A percentile compares a stretch with the other conserved stretches of the same genome.
Evolutionary conservation across 2,113 vertebrate species (phyloP).

Genomic region (Myiagra hebetior): DNA sequence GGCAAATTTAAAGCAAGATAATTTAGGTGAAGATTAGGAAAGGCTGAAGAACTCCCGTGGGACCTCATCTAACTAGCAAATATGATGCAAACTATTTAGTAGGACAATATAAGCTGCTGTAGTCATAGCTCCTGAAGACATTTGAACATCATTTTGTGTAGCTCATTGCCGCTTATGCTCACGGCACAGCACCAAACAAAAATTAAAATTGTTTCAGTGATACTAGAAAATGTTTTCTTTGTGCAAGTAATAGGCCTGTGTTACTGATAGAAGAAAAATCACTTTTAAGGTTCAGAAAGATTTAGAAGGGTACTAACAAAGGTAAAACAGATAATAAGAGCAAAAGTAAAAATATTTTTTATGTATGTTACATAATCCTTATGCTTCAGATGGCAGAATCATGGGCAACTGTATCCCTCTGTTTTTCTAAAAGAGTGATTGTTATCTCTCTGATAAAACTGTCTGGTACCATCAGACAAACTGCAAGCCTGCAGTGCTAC

Average conservation of each 20-base stretch:
- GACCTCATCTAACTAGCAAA: background rate
- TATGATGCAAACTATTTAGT: background rate
- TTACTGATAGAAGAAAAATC: background rate
- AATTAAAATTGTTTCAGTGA: background rate
- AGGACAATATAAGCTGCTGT: background rate
- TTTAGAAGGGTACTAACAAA: background rate
- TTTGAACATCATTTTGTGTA: background rate
- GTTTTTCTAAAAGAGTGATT: background rate
- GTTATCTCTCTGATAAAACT: background rate
- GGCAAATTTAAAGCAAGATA: background rate
- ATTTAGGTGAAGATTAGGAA: background rate
- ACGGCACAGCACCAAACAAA: background rate
- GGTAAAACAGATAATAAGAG: background rate
- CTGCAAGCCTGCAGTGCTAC: rapidly evolving
- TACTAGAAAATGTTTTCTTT: background rate
- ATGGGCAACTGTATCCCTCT: background rate
- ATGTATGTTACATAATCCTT: background rate
- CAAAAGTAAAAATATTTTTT: background rate
- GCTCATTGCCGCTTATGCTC: background rate
- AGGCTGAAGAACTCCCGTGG: background rate
- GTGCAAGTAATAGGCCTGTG: background rate
- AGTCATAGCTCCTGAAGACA: background rate
- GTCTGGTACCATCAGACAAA: background rate
- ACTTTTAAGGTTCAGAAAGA: background rate
- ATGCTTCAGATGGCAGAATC: background rate